Base-by-base conservation (phyloP, 64 coral and sea anemone genomes). In the Montipora efflorescens region DNA sequence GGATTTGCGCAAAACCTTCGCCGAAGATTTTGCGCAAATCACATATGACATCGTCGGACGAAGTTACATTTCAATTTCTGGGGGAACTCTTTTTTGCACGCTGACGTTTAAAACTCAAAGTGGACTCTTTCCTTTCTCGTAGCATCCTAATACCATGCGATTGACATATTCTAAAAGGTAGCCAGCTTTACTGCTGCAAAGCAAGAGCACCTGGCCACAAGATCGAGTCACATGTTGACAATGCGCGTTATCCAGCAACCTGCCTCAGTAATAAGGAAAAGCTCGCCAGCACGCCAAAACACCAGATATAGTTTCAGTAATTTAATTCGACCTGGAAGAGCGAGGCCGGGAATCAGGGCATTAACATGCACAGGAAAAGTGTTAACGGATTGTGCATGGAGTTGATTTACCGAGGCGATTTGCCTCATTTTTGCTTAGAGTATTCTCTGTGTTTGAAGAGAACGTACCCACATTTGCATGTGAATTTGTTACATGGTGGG, bases 131-230 rank as follows among this genome's bases (percentile, higher is more conserved):
- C 53, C 6, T 57, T 57, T 57, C 53, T 57, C 53, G 6, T 57
- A 11, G 11, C 11, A 8, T 57, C 53, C 11, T 11, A 11, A 57
- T 8, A 5, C 53, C 53, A 57, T 57, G 53, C 11, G 53, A 57
- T 57, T 57, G 53, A 6, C 7, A 57, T 57, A 57, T 57, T 57
- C 5, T 57, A 14, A 64, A 11, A 64, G 13, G 0, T 64, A 14
- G 13, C 11, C 61, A 16, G 61, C 14, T 14, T 64, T 14, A 15
- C 25, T 70, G 47, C 44, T 78, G 61, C 36, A 36, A 20, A 70
- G 44, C 36, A 85, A 5, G 80, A 14, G 36, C 82, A 85, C 82
- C 82, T 85, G 82, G 64, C 44, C 18, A 11, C 43, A 16, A 49
- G 14, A 70, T 20, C 62, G 3, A 85, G 46, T 85, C 82, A 85